These are phyloP conservation scores for Tapera naevia DNA, from an alignment of 2,797 vertebrate genomes.

Conservation along the genomic window DNA sequence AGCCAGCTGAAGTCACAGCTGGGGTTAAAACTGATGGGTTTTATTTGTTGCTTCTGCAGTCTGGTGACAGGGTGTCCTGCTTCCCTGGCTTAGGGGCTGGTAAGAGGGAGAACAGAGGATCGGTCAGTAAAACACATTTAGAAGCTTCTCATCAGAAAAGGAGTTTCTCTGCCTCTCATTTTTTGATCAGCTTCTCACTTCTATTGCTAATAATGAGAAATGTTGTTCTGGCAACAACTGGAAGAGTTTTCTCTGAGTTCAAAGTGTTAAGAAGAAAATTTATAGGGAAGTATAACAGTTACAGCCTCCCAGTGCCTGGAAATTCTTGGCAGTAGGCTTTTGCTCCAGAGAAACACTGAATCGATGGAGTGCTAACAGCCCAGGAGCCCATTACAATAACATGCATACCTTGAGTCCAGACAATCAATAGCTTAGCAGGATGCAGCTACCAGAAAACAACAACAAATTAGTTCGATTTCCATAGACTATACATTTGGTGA, in stretches of 20 bases:
- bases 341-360: conserved; percentile 35
- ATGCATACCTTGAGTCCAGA: conserved; percentile 2
- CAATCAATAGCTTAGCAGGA: conserved; percentile 49
- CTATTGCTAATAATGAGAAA: background rate
- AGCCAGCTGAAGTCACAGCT: background rate
- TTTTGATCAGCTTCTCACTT: background rate
- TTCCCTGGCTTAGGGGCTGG: background rate
- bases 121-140: background rate
- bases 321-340: conserved; percentile 37
- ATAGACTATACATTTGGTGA: conserved; percentile 38
- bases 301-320: conserved; percentile 21
- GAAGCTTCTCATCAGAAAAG: background rate
- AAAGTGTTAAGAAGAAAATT: conserved; percentile 25
- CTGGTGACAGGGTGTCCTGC: background rate
- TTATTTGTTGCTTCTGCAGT: background rate
- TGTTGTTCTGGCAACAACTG: conserved; percentile 16
- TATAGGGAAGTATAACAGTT: background rate
- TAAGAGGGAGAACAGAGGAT: background rate
- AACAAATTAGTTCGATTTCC: conserved; percentile 55
- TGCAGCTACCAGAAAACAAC: conserved; percentile 52
- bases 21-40: background rate
- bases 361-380: conserved; percentile 37
- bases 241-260: background rate
- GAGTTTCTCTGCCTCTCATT: background rate
- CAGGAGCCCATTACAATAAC: conserved; percentile 54